phyloP scores from a whole-genome alignment of 2,888 invertebrate species.

The Andrena trimmerana region DNA sequence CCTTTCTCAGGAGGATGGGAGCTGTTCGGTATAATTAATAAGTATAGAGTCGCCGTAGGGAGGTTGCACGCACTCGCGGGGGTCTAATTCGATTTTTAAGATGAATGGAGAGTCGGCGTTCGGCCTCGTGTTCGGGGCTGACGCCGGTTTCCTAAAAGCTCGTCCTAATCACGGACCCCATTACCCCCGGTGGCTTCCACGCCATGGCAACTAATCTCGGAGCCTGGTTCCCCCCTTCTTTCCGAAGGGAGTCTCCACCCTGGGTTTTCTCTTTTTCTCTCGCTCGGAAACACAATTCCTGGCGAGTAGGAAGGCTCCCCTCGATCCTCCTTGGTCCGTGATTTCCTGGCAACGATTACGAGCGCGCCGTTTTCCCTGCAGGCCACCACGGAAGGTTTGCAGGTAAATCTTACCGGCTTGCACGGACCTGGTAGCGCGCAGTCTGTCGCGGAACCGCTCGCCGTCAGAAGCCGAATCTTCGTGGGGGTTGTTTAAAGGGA shows the following conservation, averaged over 20 bases:
- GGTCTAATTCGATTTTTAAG: conserved; percentile 60
- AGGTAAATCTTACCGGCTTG: no score
- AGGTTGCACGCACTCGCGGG: conserved; percentile 7
- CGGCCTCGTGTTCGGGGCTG: conserved; percentile 14
- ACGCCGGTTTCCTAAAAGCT: conserved; percentile 54
- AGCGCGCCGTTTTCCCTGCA: background rate
- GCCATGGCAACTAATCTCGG: conserved; percentile 66
- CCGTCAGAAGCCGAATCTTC: no score
- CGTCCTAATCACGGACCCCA: conserved; percentile 57
- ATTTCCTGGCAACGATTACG: conserved; percentile 6
- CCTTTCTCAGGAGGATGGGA: background rate
- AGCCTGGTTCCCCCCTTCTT: background rate
- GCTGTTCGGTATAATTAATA: conserved; percentile 31
- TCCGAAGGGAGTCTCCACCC: background rate
- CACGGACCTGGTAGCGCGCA: no score
- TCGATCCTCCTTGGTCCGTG: background rate
- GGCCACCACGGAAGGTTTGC: no score
- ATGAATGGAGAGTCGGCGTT: conserved; percentile 41
- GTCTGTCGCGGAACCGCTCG: no score
- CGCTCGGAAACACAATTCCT: background rate
- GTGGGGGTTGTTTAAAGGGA: background rate
- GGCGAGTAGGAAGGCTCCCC: background rate
- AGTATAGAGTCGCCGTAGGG: conserved; percentile 20
- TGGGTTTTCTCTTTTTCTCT: background rate
- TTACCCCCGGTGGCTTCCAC: conserved; percentile 38